Conservation (phyloP, 2,888 invertebrate species). For the Pycnomerus fuliginosus region DNA sequence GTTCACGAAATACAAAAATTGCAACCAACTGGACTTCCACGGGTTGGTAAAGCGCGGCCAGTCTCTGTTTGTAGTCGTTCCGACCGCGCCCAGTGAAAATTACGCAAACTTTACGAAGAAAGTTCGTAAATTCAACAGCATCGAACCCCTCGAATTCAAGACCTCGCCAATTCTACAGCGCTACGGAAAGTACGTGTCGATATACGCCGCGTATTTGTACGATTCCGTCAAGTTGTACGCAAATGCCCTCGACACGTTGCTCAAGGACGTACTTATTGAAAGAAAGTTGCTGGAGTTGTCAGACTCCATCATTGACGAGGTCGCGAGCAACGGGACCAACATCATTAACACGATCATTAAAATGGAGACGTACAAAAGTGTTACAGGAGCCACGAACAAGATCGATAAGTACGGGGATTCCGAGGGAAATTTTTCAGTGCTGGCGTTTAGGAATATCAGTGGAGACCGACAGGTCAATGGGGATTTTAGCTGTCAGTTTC, state of each 20-base stretch:
- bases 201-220: slow-evolving; percentile 92
- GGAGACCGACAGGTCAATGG: slow-evolving; percentile 50
- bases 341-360: slow-evolving; percentile 86
- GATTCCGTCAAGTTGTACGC: slow-evolving; percentile 94
- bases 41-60: slow-evolving; percentile 71
- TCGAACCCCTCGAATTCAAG: slow-evolving; percentile 78
- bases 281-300: slow-evolving; percentile 60
- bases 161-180: slow-evolving; percentile 51
- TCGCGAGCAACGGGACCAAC: slow-evolving; percentile 81
- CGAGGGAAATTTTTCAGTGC: slow-evolving; percentile 94
- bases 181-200: slow-evolving; percentile 86
- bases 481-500: slow-evolving; percentile 70
- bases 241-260: slow-evolving; percentile 69
- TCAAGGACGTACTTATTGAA: too few relatives aligned
- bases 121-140: slow-evolving; percentile 77
- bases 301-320: slow-evolving; percentile 62
- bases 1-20: slow-evolving; percentile 59
- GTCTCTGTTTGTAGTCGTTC: slow-evolving; percentile 85
- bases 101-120: slow-evolving; percentile 75
- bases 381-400: slow-evolving; percentile 90
- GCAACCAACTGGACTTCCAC: slow-evolving; percentile 59
- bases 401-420: slow-evolving; percentile 93
- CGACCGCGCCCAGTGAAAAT: slow-evolving; percentile 75
- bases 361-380: slow-evolving; percentile 83
- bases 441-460: slow-evolving; percentile 66